These are phyloP conservation scores for Meta bourneti DNA, from an alignment of 2,888 invertebrate genomes.

Conservation along the genomic window DNA sequence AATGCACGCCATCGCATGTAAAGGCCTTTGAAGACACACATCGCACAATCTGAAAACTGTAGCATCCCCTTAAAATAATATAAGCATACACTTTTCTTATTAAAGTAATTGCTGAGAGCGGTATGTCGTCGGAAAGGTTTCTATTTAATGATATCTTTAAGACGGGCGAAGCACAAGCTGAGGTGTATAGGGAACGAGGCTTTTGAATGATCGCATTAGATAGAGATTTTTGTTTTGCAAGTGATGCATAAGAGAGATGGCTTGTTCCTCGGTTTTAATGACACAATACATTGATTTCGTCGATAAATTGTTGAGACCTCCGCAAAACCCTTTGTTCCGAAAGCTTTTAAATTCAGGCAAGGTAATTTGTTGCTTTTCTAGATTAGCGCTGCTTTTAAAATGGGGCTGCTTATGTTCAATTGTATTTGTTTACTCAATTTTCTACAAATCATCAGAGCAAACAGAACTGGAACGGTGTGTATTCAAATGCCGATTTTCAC, in stretches of 20 bases:
- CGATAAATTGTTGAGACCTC: constrained; percentile 15
- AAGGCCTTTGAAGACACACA: constrained; percentile 6
- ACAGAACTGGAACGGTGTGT: no score
- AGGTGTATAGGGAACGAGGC: neutral
- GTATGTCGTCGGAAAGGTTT: constrained; percentile 18
- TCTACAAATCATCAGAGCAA: neutral
- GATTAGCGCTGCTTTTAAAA: neutral
- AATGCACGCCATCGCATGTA: constrained; percentile 20
- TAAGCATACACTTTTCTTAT: constrained; percentile 18
- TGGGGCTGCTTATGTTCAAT: neutral
- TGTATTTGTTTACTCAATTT: neutral
- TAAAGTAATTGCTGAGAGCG: constrained; percentile 20
- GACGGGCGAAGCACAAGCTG: neutral
- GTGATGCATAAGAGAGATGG: constrained; percentile 9
- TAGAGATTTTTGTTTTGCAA: neutral
- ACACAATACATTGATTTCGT: constrained; percentile 7
- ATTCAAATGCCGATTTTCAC: no score
- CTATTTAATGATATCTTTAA: constrained; percentile 28
- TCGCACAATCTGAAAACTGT: neutral
- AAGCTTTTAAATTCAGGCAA: neutral
- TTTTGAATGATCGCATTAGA: constrained; percentile 2
- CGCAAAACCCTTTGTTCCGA: neutral
- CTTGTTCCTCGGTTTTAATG: constrained; percentile 22
- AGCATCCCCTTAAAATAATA: constrained; percentile 2
- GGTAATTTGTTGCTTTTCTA: neutral